A percentile compares a stretch with the other conserved stretches of the same genome.
These are phyloP conservation scores for Artemia sinica DNA, from an alignment of 2,888 invertebrate genomes.

Conservation along the genomic window DNA sequence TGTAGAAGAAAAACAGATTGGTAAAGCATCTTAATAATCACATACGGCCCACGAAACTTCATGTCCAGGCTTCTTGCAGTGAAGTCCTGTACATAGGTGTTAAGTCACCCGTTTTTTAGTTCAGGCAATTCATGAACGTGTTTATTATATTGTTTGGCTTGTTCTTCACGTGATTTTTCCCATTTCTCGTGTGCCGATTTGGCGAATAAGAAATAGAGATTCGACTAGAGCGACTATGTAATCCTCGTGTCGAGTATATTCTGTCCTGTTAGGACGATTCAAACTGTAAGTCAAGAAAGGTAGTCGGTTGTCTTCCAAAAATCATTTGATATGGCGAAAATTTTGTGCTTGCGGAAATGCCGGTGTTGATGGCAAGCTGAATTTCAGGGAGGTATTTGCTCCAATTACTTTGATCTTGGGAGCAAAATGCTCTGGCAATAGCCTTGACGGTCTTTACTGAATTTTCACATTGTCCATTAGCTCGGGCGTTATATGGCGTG, in stretches of 20 bases:
- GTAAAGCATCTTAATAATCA: not conserved
- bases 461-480: conserved; percentile 2
- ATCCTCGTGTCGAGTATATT: not conserved
- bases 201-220: not conserved
- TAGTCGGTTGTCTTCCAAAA: not conserved
- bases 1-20: too few relatives aligned
- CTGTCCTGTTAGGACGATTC: not conserved
- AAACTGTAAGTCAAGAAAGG: not conserved
- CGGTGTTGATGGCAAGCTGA: not conserved
- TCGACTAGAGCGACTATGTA: not conserved
- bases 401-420: not conserved
- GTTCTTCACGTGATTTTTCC: conserved; percentile 2
- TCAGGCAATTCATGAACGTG: not conserved
- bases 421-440: not conserved
- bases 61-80: not conserved
- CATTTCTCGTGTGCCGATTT: not conserved
- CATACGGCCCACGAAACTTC: conserved; percentile 6
- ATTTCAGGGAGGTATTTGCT: not conserved
- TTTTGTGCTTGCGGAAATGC: not conserved
- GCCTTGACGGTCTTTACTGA: not conserved
- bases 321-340: not conserved
- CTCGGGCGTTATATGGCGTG: not conserved
- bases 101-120: not conserved
- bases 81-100: conserved; percentile 3
- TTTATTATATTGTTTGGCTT: not conserved